These are phyloP conservation scores for Leontopithecus rosalia DNA, from an alignment of 2,797 vertebrate species.

Conservation along the genomic window DNA sequence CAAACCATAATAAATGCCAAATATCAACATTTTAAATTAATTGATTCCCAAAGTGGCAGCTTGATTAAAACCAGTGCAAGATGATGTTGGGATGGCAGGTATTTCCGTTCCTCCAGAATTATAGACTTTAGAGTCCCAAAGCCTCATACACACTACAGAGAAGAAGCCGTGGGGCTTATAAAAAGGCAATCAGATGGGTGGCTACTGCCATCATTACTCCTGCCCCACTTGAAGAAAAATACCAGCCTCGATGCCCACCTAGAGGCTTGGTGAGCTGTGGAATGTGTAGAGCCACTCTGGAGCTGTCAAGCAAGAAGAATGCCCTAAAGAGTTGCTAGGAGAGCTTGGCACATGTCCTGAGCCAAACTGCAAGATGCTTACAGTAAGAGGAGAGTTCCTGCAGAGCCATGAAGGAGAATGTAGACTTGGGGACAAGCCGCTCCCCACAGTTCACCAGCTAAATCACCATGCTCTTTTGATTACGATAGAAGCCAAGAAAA, in stretches of 20 bases:
- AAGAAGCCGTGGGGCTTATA: not conserved
- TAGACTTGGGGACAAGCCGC: not conserved
- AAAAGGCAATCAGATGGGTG: not conserved
- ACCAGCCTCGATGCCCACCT: not conserved
- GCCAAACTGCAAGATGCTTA: not conserved
- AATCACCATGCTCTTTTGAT: not conserved
- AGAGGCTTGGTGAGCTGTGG: not conserved
- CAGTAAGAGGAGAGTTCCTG: not conserved
- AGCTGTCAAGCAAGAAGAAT: not conserved
- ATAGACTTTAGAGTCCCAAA: not conserved
- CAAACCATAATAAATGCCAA: not conserved
- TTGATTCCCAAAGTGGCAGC: not conserved
- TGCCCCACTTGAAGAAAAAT: not conserved
- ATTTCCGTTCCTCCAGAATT: not conserved
- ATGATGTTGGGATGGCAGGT: not conserved
- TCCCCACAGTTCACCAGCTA: not conserved
- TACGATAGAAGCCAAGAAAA: not conserved
- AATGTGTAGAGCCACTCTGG: not conserved
- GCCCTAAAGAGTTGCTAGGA: not conserved
- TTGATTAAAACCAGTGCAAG: not conserved
- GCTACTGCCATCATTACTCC: no score
- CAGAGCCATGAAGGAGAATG: not conserved
- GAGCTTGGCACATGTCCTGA: not conserved
- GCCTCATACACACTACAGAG: not conserved
- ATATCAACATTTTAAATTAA: not conserved